Conservation (phyloP, 2,888 invertebrate species). For the Eupithecia inturbata region DNA sequence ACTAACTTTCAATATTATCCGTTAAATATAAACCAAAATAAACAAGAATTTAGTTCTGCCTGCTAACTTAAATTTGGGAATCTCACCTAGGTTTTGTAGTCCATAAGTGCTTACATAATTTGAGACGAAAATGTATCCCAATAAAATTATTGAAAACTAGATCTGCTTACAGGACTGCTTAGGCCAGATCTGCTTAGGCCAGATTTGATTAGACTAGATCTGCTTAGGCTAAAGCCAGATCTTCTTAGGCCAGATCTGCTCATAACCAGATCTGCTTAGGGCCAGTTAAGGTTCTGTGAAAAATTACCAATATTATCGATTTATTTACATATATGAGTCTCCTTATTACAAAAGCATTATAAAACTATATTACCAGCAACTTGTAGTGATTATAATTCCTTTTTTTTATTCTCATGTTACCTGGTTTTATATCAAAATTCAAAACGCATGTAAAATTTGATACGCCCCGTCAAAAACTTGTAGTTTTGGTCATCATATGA, state of each 20-base stretch:
- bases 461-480: slow-evolving; percentile 14
- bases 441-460: slow-evolving; percentile 13
- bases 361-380: neutral
- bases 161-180: no score
- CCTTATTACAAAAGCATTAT: neutral
- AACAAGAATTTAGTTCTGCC: neutral
- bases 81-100: neutral
- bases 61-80: neutral
- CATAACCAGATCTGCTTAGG: neutral
- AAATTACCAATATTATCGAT: neutral
- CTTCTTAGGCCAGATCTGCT: no score
- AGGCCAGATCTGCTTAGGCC: no score
- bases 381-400: neutral
- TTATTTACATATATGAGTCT: neutral
- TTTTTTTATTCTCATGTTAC: neutral
- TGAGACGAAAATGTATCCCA: neutral
- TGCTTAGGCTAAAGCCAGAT: no score
- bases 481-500: slow-evolving; percentile 21
- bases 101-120: neutral
- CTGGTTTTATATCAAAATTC: neutral
- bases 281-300: neutral
- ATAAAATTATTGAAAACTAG: no score
- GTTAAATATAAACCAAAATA: neutral
- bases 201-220: no score
- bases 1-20: neutral